phyloP scores from a whole-genome alignment of 2,113 vertebrate species.

The Poicephalus meyeri region DNA sequence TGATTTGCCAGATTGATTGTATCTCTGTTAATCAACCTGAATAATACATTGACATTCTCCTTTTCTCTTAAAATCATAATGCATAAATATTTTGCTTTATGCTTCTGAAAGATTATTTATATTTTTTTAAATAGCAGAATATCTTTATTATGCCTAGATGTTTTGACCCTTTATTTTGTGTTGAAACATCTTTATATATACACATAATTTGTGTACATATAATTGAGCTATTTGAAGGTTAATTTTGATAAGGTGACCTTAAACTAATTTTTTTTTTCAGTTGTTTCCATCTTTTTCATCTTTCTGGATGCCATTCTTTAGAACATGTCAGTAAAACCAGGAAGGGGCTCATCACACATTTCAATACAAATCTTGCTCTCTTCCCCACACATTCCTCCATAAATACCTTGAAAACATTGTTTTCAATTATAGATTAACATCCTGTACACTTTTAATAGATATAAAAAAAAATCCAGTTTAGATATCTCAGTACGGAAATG shows the following conservation, averaged over 20 bases:
- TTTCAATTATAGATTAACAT: not conserved
- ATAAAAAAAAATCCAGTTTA: not conserved
- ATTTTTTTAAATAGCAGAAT: not conserved
- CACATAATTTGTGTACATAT: not conserved
- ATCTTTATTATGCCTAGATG: not conserved
- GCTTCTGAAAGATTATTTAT: not conserved
- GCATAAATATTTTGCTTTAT: not conserved
- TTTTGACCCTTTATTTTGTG: not conserved
- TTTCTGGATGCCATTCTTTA: not conserved
- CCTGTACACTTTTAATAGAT: not conserved
- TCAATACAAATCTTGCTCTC: not conserved
- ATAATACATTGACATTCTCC: slow-evolving; percentile 45
- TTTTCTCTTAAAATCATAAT: not conserved
- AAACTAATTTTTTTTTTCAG: not conserved
- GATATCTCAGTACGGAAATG: not conserved
- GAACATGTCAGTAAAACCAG: not conserved
- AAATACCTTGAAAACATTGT: not conserved
- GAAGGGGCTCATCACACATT: not conserved
- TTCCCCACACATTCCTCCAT: not conserved
- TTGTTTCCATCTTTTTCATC: not conserved
- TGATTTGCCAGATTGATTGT: slow-evolving; percentile 66
- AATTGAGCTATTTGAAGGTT: not conserved
- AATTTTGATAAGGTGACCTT: not conserved
- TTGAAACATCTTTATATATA: not conserved
- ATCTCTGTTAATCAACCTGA: slow-evolving; percentile 59